Base-by-base conservation (phyloP, 2,797 vertebrate genomes). In the Periophthalmus magnuspinnatus region DNA sequence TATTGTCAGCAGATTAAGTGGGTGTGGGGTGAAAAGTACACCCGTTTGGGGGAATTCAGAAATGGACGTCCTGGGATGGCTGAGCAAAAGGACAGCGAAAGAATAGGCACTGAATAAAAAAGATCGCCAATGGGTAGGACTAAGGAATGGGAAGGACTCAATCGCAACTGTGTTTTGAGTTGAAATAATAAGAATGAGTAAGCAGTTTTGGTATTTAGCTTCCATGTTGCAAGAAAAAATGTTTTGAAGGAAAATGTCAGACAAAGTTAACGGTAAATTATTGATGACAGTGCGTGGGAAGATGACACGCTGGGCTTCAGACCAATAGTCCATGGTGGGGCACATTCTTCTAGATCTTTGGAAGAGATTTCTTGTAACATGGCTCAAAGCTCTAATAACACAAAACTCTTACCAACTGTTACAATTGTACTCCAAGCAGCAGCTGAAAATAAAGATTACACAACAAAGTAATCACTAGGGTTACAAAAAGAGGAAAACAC, bases 1-100 rank as follows among this genome's bases (percentile, higher is more conserved):
- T 95, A 96, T 98, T 99, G 97, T 99, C 92, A 94, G 90, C 89
- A 87, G 94, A 92, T 95, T 98, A 98, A 98, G 96, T 96, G 94
- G 94, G 94, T 95, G 95, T 93, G 94, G 94, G 88, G 90, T 88
- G 94, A 95, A 95, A 95, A 96, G 95, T 93, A 93, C 94, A 93
- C 92, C 90, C 94, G 92, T 95, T 95, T 95, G 92, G 93, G 90
- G 91, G 91, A 94, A 93, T 93, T 92, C 89, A 86, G 93, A 93
- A 93, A 91, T 89, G 74, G 76, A 76, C 78, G 82, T 83, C 69
- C 21, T 2, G 92, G 92, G 88, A 81, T 95, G 94, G 95, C 90
- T 90, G 93, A 91, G 93, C 41, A 4, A 93, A 81, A 81, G 80
- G 75, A 75, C 74, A 79, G 70, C 68, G 70, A 74, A 59, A 76